phyloP scores from a whole-genome alignment of 2,113 vertebrate species.

The Dipodomys spectabilis region DNA sequence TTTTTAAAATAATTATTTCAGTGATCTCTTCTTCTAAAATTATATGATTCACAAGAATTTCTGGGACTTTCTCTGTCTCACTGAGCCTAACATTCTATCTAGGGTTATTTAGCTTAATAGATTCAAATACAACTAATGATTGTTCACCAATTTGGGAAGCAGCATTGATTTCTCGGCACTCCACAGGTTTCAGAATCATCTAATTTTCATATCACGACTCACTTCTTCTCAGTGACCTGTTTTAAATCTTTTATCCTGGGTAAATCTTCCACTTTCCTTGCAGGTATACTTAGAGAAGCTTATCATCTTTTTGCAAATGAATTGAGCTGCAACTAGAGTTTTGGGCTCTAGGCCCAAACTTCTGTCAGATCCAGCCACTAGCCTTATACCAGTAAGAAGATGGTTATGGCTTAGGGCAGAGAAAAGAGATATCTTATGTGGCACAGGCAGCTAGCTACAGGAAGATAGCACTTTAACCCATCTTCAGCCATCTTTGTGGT shows the following conservation, averaged over 20 bases:
- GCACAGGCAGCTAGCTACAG: too few species aligned
- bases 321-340: neutral
- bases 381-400: too few species aligned
- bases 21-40: neutral
- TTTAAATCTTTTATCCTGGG: neutral
- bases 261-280: neutral
- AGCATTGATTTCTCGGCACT: neutral
- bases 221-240: neutral
- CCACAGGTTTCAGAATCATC: neutral
- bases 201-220: neutral
- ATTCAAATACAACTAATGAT: neutral
- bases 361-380: too few species aligned
- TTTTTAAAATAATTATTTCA: neutral
- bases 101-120: conserved; percentile 10
- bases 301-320: neutral
- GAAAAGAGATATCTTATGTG: too few species aligned
- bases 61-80: neutral
- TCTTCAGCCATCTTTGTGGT: too few species aligned
- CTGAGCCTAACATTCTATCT: neutral
- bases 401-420: too few species aligned
- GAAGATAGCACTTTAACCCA: too few species aligned
- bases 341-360: too few species aligned
- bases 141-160: neutral
- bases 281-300: neutral
- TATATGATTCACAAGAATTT: neutral